Base-by-base conservation (phyloP, 2,888 invertebrate genomes). In the Pollenia labialis region DNA sequence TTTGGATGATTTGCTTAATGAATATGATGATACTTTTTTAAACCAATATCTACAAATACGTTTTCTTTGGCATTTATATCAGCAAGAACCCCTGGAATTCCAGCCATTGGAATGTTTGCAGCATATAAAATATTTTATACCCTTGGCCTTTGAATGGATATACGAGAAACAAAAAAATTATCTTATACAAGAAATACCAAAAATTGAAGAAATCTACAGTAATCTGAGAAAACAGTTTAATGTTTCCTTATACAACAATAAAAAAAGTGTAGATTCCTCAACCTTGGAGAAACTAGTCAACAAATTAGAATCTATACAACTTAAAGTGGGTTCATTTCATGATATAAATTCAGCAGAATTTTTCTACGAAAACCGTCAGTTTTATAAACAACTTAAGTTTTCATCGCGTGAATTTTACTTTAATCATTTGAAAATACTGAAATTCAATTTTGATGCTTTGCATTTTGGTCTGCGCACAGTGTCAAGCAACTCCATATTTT, bases 31-130 rank as follows among this genome's bases (percentile, higher is more conserved):
- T 16, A 72, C 87, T 8, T 86, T 87, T 52, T 60, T 89, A 1
- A 72, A 88, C 10, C 84, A 88, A 69, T 89, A 89, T 77, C 66
- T 89, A 44, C 86, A 88, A 88, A 48, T 89, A 64, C 87, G 89
- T 40, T 89, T 89, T 23, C 68, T 89, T 0, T 88, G 85, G 87
- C 79, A 88, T 54, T 32, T 89, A 40, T 64, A 88, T 42, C 44
- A 75, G 9, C 74, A 85, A 4, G 84, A 87, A 1, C 89, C 89
- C 4, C 14, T 48, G 1, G 64, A 69, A 18, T 89, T 89, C 42
- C 23, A 71, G 1, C 75, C 81, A 8, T n/a, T 74, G 4, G 87
- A 86, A 11, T 89, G 89, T 52, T 46, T 87, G 6, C 48, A 64
- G 0, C 84, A 87, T 14, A 87, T 87, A 9, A 88, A 88, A 48